Base-by-base conservation (phyloP, 2,888 invertebrate species). In the Yponomeuta cagnagella region DNA sequence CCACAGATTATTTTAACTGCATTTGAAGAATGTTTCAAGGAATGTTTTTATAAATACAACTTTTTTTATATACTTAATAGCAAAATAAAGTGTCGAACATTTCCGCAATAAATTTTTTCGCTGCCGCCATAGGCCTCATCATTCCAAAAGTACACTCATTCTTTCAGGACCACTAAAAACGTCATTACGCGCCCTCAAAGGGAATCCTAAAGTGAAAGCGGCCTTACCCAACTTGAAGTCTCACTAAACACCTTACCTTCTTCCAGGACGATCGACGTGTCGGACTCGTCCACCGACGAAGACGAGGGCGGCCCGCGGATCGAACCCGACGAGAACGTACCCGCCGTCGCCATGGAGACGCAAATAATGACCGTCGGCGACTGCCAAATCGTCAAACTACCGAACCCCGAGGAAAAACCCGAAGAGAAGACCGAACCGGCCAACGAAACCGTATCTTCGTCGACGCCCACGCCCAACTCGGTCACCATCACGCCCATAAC, bases 301-400 rank as follows among this genome's bases (percentile, higher is more conserved):
- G 90, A 90, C 6, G 90, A 89, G 66, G 77, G 75, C 72, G 77
- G 52, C 52, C 80, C 82, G 0, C 78, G 86, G 48, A 80, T 82
- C 3, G 90, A 89, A 10, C 79, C 84, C 0, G 90, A 89, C 2
- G 90, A 90, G 1, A 82, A 80, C 77, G 83, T 84, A 0, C 88
- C 88, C 0, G 77, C 87, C 0, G 85, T 83, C 1, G 87, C 82
- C 65, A 79, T 85, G 78, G 90, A 90, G n/a, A 85, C 90, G 2
- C 90, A 88, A 72, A 87, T 91, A 69, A 88, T 92, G 89, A 92
- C 90, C n/a, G 91, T 92, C 1, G 92, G 92, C 6, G 92, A 93
- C 80, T 92, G 92, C 74, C 92, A 92, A 80, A 93, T 92, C 68
- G 90, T 92, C 52, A 92, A 92, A 73, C 85, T 92, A 5, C 90